A percentile compares a stretch with the other conserved stretches of the same genome.
Conservation (phyloP, 2,113 vertebrate genomes). For the Heterocephalus glaber region DNA sequence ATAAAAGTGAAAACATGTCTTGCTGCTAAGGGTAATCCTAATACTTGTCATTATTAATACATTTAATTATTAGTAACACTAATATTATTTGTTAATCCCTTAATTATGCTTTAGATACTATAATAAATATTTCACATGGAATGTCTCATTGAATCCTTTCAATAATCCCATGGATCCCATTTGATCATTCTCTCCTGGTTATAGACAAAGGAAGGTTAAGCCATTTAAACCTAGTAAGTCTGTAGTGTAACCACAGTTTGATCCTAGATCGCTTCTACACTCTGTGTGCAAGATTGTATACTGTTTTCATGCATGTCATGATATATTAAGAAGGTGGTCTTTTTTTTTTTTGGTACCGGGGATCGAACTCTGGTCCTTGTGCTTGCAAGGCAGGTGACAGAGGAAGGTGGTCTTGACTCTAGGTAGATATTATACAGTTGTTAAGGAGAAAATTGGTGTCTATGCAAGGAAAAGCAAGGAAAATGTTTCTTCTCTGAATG, state of each 20-base stretch:
- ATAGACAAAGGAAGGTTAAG: background rate
- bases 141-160: background rate
- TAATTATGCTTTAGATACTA: background rate
- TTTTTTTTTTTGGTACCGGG: too few species aligned
- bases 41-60: background rate
- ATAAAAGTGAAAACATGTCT: background rate
- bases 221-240: background rate
- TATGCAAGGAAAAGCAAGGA: background rate
- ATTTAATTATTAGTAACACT: background rate
- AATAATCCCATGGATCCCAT: background rate
- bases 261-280: background rate
- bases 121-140: background rate
- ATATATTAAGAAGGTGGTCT: background rate
- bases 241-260: background rate
- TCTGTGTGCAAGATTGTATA: background rate
- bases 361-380: too few species aligned
- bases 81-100: background rate
- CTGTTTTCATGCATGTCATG: background rate
- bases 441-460: background rate
- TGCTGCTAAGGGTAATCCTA: background rate
- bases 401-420: background rate
- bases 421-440: background rate
- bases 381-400: too few species aligned
- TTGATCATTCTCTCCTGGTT: background rate
- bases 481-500: background rate